Evolutionary conservation across 1,140 invertebrate species (phyloP).

Genomic region (Drosophila tristis): DNA sequence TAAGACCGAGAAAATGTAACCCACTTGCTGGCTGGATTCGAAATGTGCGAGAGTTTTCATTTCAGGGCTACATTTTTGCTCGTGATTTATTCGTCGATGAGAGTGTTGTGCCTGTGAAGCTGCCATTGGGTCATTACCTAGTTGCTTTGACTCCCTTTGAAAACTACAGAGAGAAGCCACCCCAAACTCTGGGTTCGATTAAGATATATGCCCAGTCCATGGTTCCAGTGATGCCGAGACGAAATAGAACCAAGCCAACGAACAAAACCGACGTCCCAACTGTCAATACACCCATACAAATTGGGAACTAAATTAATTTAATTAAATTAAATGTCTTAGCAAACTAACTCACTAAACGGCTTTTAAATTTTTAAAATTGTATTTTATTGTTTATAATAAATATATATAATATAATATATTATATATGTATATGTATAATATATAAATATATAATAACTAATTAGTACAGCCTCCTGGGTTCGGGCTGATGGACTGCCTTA

Average conservation of each 20-base stretch:
- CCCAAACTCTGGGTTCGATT: background rate
- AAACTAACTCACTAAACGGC: background rate
- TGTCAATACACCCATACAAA: background rate
- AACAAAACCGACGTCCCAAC: too few species aligned
- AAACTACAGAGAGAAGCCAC: background rate
- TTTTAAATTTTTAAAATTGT: constrained; percentile 77
- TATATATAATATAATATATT: too few species aligned
- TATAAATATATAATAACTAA: too few species aligned
- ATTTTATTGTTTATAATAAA: constrained; percentile 80
- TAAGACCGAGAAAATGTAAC: background rate
- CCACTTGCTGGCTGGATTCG: background rate
- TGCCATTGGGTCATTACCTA: constrained; percentile 17
- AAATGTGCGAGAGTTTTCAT: background rate
- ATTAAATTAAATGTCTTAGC: too few species aligned
- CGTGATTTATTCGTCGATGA: constrained; percentile 12
- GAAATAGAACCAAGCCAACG: background rate
- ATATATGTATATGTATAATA: too few species aligned
- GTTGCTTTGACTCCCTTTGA: background rate
- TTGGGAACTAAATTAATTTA: constrained; percentile 3
- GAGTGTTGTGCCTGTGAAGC: background rate
- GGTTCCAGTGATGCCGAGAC: constrained; percentile 7
- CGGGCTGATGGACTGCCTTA: too few species aligned
- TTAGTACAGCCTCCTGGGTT: too few species aligned
- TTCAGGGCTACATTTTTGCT: constrained; percentile 7
- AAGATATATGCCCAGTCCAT: constrained; percentile 12